phyloP scores from a whole-genome alignment of 1,140 invertebrate species.

The honey bee (Apis mellifera) region DNA sequence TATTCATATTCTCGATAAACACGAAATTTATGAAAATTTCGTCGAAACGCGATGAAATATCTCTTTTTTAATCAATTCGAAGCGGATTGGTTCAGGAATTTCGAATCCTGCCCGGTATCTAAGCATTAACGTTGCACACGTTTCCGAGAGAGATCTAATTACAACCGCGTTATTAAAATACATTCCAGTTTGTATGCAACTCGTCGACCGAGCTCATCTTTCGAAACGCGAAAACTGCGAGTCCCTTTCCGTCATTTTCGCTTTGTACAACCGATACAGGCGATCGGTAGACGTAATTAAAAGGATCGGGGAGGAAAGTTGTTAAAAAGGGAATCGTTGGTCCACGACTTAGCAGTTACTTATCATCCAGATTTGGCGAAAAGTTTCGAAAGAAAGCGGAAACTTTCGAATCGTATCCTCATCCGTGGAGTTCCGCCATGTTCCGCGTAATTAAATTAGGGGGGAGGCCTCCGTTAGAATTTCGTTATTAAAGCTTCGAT shows the following conservation, averaged over 20 bases:
- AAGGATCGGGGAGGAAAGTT: background rate
- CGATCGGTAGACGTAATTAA: constrained; percentile 3
- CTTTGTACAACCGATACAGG: background rate
- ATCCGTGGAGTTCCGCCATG: background rate
- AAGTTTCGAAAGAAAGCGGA: constrained; percentile 9
- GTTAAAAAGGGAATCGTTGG: constrained; percentile 14
- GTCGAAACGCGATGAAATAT: background rate
- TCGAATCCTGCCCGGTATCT: background rate
- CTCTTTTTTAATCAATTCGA: constrained; percentile 26
- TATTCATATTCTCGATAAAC: background rate
- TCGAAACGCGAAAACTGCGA: background rate
- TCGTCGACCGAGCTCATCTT: background rate
- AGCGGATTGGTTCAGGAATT: constrained; percentile 2
- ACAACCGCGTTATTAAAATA: constrained; percentile 35
- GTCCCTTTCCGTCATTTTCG: background rate
- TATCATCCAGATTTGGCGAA: background rate
- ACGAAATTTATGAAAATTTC: background rate
- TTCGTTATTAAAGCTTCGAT: constrained; percentile 22
- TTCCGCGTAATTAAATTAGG: constrained; percentile 32
- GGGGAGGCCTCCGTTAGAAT: background rate
- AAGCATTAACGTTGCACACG: background rate
- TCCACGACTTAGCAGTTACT: background rate
- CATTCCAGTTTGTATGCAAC: constrained; percentile 16
- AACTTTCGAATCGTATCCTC: constrained; percentile 28
- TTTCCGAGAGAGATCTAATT: constrained; percentile 12